phyloP scores from a whole-genome alignment of 2,113 vertebrate genomes.

The Ariopsis seemanni region DNA sequence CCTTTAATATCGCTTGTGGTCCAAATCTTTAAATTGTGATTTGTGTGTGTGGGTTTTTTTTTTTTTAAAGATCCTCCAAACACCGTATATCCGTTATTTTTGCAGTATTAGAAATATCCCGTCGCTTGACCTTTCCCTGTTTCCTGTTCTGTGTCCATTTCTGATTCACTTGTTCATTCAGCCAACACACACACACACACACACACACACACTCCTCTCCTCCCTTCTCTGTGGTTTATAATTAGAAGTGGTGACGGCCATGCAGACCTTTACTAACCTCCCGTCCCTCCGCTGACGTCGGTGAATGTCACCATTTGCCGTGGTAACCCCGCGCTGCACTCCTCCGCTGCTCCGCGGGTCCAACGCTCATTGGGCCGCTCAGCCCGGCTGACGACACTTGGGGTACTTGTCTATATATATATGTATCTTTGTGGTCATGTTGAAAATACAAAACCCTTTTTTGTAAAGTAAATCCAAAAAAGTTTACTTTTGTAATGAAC shows the following conservation, averaged over 20 bases:
- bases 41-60: neutral
- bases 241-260: constrained; percentile 59
- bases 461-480: neutral
- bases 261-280: constrained; percentile 59
- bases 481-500: neutral
- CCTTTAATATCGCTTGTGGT: neutral
- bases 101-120: neutral
- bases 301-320: constrained; percentile 60
- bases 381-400: neutral
- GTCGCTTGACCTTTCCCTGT: neutral
- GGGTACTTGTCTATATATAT: neutral
- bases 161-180: constrained; percentile 8
- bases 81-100: neutral
- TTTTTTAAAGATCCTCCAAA: too few relatives aligned
- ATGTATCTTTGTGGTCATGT: constrained; percentile 4
- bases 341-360: constrained; percentile 35
- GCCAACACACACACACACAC: neutral
- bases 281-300: constrained; percentile 56
- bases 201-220: neutral
- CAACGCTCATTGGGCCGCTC: constrained; percentile 40
- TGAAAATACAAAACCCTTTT: neutral
- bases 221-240: constrained; percentile 54
- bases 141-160: neutral
- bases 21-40: neutral
- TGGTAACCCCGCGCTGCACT: constrained; percentile 56